Evolutionary conservation across 37 sponge, comb jelly and placozoan genomes (phyloP).

Genomic region (Mnemiopsis leidyi): DNA sequence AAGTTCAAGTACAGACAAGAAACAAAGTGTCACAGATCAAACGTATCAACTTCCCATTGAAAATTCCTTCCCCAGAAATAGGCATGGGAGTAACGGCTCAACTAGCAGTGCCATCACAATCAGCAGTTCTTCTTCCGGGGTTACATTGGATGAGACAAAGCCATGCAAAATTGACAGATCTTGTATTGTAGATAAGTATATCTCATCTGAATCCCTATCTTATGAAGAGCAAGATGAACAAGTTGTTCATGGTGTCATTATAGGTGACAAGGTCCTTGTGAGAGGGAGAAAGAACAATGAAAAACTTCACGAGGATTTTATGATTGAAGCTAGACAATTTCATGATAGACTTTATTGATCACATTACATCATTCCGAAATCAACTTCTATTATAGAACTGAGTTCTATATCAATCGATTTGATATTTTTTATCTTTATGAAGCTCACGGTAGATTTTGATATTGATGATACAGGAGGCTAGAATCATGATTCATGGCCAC

Average conservation of each 20-base stretch:
- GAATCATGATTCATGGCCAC: no score
- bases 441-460: no score
- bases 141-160: not conserved
- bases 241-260: not conserved
- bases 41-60: no score
- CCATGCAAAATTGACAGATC: not conserved
- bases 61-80: no score
- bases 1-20: no score
- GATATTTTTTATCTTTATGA: no score
- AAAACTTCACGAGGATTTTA: not conserved
- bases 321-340: not conserved
- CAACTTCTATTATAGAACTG: no score
- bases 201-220: not conserved
- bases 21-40: no score
- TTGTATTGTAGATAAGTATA: not conserved
- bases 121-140: not conserved
- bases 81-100: not conserved
- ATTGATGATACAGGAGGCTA: no score
- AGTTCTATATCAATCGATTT: no score
- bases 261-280: not conserved
- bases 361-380: no score
- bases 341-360: not conserved
- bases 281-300: not conserved
- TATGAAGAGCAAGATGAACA: not conserved
- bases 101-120: not conserved